These are phyloP conservation scores for Heterotilapia buettikoferi DNA, from an alignment of 2,113 vertebrate genomes.

Conservation along the genomic window DNA sequence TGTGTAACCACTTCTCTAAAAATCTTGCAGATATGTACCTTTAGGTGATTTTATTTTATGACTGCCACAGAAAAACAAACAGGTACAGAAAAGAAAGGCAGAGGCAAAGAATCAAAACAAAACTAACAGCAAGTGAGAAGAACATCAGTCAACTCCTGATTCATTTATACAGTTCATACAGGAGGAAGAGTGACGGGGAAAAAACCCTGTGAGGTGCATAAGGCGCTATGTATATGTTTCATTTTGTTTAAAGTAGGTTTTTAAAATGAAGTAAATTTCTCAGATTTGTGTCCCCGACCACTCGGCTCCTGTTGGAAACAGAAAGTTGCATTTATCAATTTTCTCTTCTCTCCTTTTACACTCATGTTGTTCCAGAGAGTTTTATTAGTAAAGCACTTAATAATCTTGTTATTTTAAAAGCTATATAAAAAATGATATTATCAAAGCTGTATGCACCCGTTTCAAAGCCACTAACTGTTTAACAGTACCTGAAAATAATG, in stretches of 20 bases:
- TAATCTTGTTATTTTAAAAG: neutral
- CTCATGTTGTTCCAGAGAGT: neutral
- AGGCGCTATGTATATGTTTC: neutral
- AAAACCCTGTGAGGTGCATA: neutral
- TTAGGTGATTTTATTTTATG: neutral
- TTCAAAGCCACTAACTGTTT: neutral
- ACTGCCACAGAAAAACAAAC: neutral
- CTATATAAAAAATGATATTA: neutral
- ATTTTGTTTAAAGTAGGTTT: neutral
- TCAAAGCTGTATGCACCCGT: neutral
- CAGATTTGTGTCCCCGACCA: neutral
- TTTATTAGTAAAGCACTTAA: neutral
- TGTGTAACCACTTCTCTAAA: conserved; percentile 1
- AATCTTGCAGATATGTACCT: neutral
- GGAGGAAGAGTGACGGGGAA: neutral
- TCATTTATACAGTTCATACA: neutral
- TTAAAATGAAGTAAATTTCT: neutral
- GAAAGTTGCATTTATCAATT: neutral
- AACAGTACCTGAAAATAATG: fast-evolving
- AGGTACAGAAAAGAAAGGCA: neutral
- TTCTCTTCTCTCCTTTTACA: neutral
- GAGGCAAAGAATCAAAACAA: neutral
- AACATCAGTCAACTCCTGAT: neutral
- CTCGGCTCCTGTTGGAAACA: neutral
- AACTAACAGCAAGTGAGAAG: neutral